phyloP scores from a whole-genome alignment of 2,888 invertebrate species.

The Caenorhabditis parvicauda region DNA sequence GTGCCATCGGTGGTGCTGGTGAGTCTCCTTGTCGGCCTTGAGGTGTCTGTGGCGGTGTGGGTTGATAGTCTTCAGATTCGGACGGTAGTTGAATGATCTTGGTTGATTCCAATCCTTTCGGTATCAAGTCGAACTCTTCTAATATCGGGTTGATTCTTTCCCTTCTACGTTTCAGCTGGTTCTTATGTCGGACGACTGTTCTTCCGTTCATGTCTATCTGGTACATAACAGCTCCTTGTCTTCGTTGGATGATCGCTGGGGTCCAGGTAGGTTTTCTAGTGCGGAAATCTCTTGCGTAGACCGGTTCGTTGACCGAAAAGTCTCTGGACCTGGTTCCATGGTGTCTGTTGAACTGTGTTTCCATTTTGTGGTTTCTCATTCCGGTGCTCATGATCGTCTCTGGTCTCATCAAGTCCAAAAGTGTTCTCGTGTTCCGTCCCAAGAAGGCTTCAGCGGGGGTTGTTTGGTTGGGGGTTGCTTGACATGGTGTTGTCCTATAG shows the following conservation, averaged over 20 bases:
- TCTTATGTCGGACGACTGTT: too few species aligned
- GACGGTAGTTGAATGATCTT: too few species aligned
- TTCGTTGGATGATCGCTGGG: slow-evolving; percentile 1
- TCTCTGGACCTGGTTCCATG: slow-evolving; percentile 1
- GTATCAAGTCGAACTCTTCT: too few species aligned
- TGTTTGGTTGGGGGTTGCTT: not conserved
- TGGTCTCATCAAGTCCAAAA: slow-evolving; percentile 8
- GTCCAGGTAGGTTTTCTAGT: slow-evolving; percentile 4
- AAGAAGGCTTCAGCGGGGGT: slow-evolving; percentile 30
- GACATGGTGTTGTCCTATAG: slow-evolving; percentile 16
- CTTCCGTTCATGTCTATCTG: too few species aligned
- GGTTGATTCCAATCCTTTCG: too few species aligned
- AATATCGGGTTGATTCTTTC: too few species aligned
- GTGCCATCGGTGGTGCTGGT: too few species aligned
- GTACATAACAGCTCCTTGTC: too few species aligned
- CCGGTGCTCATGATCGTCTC: not conserved
- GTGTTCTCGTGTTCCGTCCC: slow-evolving; percentile 13
- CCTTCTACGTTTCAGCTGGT: too few species aligned
- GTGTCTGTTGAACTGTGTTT: slow-evolving; percentile 14
- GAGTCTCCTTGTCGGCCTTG: too few species aligned
- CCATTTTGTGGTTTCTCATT: not conserved
- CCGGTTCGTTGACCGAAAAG: slow-evolving; percentile 6
- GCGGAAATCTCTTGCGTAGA: slow-evolving; percentile 10
- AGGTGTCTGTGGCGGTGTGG: too few species aligned
- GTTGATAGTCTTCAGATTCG: too few species aligned